Conservation (phyloP, 2,797 vertebrate species). For the Spheniscus humboldti region DNA sequence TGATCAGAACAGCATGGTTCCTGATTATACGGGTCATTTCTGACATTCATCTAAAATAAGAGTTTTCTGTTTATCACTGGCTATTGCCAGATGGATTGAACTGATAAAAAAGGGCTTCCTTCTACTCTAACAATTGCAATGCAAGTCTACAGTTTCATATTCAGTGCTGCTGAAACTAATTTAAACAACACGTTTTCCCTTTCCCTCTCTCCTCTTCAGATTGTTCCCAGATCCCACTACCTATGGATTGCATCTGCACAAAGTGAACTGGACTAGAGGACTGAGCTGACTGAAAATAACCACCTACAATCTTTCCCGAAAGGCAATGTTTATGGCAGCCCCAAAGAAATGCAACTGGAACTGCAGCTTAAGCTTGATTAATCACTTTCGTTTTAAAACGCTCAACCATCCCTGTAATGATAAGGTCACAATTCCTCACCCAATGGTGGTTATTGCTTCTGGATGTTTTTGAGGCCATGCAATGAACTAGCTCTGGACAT, state of each 20-base stretch:
- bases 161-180: neutral
- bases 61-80: neutral
- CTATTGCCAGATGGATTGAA: neutral
- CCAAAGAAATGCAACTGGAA: neutral
- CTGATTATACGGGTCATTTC: neutral
- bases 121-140: neutral
- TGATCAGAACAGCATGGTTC: neutral
- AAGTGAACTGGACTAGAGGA: neutral
- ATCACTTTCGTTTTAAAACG: neutral
- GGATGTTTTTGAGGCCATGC: neutral
- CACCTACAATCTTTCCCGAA: neutral
- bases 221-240: neutral
- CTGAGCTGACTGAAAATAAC: neutral
- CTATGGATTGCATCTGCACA: neutral
- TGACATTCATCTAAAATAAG: neutral
- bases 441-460: neutral
- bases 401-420: neutral
- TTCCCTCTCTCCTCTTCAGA: neutral
- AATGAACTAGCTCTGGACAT: neutral
- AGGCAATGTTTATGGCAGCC: neutral
- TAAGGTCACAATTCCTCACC: neutral
- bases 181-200: neutral
- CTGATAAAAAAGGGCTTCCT: neutral
- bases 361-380: neutral
- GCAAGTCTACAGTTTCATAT: neutral